Percentiles rank a stretch among this genome's conserved stretches.
phyloP scores from a whole-genome alignment of 64 coral and sea anemone species.

The Platygyra sinensis region DNA sequence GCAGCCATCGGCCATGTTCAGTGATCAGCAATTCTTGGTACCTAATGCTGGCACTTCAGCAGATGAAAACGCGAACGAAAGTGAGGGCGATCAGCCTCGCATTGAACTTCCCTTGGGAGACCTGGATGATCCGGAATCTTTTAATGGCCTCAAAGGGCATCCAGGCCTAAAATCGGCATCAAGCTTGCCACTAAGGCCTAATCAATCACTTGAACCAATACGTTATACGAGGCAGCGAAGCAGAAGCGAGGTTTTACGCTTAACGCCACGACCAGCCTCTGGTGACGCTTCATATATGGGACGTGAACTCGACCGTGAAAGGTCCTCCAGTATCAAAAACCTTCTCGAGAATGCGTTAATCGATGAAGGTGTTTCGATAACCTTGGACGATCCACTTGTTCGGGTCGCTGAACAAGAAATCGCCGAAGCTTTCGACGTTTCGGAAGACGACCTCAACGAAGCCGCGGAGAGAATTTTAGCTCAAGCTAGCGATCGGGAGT shows the following conservation, averaged over 20 bases:
- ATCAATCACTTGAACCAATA: constrained; percentile 15
- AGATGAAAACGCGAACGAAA: constrained; percentile 37
- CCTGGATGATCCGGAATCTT: not conserved
- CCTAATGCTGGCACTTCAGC: not conserved
- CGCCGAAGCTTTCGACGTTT: constrained; percentile 92
- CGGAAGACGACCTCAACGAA: constrained; percentile 80
- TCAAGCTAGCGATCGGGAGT: constrained; percentile 56
- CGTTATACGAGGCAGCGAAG: constrained; percentile 44
- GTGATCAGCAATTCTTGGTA: not conserved
- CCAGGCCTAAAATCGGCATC: constrained; percentile 14
- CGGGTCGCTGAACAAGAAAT: constrained; percentile 91
- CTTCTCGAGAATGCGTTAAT: constrained; percentile 54
- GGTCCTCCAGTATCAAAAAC: constrained; percentile 28
- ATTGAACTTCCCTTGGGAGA: constrained; percentile 4
- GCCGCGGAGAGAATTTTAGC: constrained; percentile 81
- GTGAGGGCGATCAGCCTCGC: not conserved
- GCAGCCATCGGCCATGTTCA: not conserved
- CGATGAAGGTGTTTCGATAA: constrained; percentile 68
- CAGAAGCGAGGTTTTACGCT: constrained; percentile 32
- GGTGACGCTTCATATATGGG: not conserved
- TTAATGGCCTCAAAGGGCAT: not conserved
- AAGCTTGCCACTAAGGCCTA: constrained; percentile 25
- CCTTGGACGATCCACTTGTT: constrained; percentile 73
- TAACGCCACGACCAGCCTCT: not conserved
- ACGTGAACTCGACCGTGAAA: not conserved